Evolutionary conservation across 2,888 invertebrate species (phyloP), one percentile per base, ranked within the genome.

Genomic region (Rotaria sp.): DNA sequence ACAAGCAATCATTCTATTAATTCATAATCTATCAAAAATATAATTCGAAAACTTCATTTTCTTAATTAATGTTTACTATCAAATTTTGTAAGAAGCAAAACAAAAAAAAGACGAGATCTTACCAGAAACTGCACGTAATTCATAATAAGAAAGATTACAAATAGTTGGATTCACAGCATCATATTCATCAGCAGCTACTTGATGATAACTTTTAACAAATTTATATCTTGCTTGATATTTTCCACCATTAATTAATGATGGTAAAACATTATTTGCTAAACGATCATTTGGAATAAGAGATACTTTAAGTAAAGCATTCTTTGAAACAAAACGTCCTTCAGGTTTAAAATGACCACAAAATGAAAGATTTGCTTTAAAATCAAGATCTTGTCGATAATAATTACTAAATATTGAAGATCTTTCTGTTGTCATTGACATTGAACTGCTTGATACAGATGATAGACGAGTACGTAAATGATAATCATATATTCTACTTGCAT

Each of bases 341-440:
- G 80, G 80, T n/a, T 80, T 80, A 45, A 80, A 80, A 45, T 41
- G 41, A 11, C 80, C 80, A 80, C 80, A 80, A 45, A 80, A 80
- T 45, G 80, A n/a, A 26, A 80, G 80, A 80, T 80, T 80, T 26
- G 45, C 24, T 80, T 80, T 80, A 45, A 80, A 80, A 80, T 80
- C 80, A 45, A 80, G 45, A 21, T 41, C 45, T n/a, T 80, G 80
- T 80, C 45, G 24, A 80, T 80, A 80, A n/a, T 80, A 80, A 45
- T 80, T 80, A 80, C 80, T 80, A 45, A n/a, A 80, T 67, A 67
- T 38, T 67, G 67, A 15, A 15, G 67, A 67, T 67, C 38, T 67
- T 35, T 35, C 0, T 7, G 5, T 21, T 35, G 21, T 21, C 30
- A 21, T 35, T 35, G 55, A 26, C 24, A 26, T 10, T 8, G 55